Evolutionary conservation across 2,113 vertebrate genomes (phyloP), one percentile per base, ranked within the genome.

Genomic region (Larimichthys crocea): DNA sequence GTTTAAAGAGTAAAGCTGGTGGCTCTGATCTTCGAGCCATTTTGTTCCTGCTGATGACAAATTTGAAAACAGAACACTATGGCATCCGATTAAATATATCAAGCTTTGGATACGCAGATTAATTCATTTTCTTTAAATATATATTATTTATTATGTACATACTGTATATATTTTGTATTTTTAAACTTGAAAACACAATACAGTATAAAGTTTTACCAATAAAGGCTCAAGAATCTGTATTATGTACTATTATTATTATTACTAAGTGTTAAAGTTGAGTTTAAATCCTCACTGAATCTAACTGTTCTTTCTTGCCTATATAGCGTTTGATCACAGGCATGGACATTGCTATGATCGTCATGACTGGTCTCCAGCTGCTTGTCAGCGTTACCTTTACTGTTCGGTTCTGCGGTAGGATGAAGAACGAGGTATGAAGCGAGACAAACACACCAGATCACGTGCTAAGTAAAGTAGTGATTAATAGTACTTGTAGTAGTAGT

Each of bases 351-450:
- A 44, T 93, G 83, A 88, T 93, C 19, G 17, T 88, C n/a, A 55
- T 93, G 50, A 42, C 70, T 19, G 69, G 75, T 24, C 71, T 94
- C 19, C 92, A 90, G 68, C 49, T 94, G 44, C 85, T 86, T 8
- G 77, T 92, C 70, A 61, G 73, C 60, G 64, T 94, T 46, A 85
- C 66, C 26, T 31, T 88, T 0, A 52, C 55, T 22, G 82, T 85
- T 78, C 24, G 26, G 26, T 26, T 26, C 63, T 14, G 53, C 72
- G 70, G 56, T 24, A 14, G 14, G 42, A 17, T 9, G 22, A 24
- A 22, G 60, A 2, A 84, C 74, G 42, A 86, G 49, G 79, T 86
- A 57, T 11, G 69, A 81, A 16, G 0, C 10, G 22, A 66, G 24
- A 53, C 55, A 49, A 49, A 67, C 19, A 44, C 20, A n/a, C 20